Conservation (phyloP, 2,888 invertebrate species). For the Drosophila nr. fundita region DNA sequence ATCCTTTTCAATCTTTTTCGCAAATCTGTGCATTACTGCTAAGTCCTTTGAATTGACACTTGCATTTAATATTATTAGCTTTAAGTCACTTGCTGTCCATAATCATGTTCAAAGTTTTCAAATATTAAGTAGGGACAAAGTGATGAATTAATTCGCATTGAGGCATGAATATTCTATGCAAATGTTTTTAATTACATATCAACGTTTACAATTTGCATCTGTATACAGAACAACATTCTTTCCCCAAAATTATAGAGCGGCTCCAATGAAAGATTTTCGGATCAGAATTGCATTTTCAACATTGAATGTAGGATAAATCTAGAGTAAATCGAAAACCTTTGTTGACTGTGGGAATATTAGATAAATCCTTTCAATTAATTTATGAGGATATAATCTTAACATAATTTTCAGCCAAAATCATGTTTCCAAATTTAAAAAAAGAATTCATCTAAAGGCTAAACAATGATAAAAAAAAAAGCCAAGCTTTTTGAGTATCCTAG, state of each 20-base stretch:
- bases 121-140: not conserved
- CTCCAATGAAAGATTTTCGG: not conserved
- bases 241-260: not conserved
- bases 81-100: constrained; percentile 39
- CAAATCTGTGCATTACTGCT: constrained; percentile 32
- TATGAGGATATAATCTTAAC: not conserved
- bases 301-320: not conserved
- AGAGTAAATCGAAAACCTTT: too few species aligned
- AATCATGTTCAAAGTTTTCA: constrained; percentile 15
- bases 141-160: not conserved
- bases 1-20: constrained; percentile 9
- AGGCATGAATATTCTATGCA: not conserved
- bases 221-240: not conserved
- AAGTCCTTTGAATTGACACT: constrained; percentile 39
- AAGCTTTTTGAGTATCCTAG: not conserved
- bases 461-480: not conserved
- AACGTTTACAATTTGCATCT: not conserved
- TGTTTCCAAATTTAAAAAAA: not conserved
- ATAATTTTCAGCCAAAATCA: not conserved
- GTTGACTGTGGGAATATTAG: not conserved
- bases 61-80: constrained; percentile 26
- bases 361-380: not conserved
- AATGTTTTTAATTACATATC: not conserved
- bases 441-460: not conserved
- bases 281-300: not conserved